phyloP scores from a whole-genome alignment of 1,140 invertebrate genomes.

The Lepidostoma basale region DNA sequence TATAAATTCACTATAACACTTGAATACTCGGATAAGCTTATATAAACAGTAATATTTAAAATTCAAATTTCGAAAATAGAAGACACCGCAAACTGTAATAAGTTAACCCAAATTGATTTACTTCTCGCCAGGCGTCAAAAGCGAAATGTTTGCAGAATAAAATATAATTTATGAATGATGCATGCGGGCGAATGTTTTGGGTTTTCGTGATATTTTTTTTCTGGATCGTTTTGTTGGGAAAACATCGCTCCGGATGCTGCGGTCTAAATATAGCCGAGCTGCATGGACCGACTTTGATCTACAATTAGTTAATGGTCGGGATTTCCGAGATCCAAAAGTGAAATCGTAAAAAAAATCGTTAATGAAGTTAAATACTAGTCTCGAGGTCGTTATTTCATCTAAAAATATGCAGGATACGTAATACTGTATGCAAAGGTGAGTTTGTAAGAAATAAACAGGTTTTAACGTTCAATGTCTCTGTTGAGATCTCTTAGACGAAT shows the following conservation, averaged over 20 bases:
- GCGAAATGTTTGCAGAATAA: slow-evolving; percentile 15
- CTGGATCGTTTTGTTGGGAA: slow-evolving; percentile 14
- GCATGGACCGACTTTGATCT: slow-evolving; percentile 18
- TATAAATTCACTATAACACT: no score
- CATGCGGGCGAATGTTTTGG: not conserved
- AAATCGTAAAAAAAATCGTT: not conserved
- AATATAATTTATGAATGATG: slow-evolving; percentile 13
- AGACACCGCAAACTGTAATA: not conserved
- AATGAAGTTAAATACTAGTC: no score
- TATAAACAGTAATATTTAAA: no score
- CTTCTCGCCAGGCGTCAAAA: not conserved
- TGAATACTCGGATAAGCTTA: no score
- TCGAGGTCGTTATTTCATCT: no score
- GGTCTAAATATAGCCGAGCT: slow-evolving; percentile 2
- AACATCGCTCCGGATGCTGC: slow-evolving; percentile 11
- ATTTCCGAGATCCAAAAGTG: not conserved
- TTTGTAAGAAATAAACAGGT: no score
- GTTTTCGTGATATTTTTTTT: slow-evolving; percentile 6
- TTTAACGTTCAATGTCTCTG: no score
- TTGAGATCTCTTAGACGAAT: no score
- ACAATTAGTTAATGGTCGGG: slow-evolving; percentile 16
- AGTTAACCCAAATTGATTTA: slow-evolving; percentile 15
- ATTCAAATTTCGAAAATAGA: no score
- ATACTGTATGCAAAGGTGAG: no score
- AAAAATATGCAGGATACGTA: no score